Percentiles rank a stretch among this genome's conserved stretches.
Evolutionary conservation across 1,140 invertebrate species (phyloP).

Genomic region (Psix sp.): DNA sequence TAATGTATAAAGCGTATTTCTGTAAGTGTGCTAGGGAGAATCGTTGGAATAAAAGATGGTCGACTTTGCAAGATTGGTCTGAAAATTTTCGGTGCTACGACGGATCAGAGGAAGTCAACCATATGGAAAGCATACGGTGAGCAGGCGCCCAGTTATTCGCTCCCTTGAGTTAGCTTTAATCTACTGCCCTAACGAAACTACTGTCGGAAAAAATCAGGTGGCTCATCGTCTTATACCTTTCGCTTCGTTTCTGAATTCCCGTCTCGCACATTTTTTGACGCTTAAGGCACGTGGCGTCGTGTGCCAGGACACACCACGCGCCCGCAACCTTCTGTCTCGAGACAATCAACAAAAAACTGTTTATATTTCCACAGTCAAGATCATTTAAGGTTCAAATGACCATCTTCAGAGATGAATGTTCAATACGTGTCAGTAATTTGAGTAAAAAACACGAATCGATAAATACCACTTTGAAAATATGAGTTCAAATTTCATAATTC

Average conservation of each 20-base stretch:
- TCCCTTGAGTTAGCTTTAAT: conserved; percentile 70
- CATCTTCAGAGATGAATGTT: too few relatives aligned
- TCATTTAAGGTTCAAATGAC: conserved; percentile 11
- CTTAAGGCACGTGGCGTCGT: conserved; percentile 60
- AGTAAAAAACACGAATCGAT: too few relatives aligned
- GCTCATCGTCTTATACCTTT: conserved; percentile 65
- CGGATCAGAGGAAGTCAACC: conserved; percentile 67
- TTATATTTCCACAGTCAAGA: conserved; percentile 30
- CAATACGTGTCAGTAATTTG: too few relatives aligned
- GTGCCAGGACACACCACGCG: conserved; percentile 43
- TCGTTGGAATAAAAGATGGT: conserved; percentile 24
- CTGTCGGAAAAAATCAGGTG: conserved; percentile 73
- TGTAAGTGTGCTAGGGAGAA: conserved; percentile 4
- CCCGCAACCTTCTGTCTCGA: conserved; percentile 23
- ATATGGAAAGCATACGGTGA: conserved; percentile 77
- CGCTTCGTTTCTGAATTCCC: conserved; percentile 49
- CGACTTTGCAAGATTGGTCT: conserved; percentile 53
- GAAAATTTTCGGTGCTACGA: conserved; percentile 55
- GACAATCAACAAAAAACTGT: conserved; percentile 49
- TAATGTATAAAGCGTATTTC: too few relatives aligned
- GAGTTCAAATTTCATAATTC: too few relatives aligned
- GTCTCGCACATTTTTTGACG: conserved; percentile 49
- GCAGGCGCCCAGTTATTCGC: conserved; percentile 67
- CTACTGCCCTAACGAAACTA: conserved; percentile 73
- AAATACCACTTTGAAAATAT: too few relatives aligned